Base-by-base conservation (phyloP, 1,140 invertebrate genomes). In the Acromyrmex heyeri region DNA sequence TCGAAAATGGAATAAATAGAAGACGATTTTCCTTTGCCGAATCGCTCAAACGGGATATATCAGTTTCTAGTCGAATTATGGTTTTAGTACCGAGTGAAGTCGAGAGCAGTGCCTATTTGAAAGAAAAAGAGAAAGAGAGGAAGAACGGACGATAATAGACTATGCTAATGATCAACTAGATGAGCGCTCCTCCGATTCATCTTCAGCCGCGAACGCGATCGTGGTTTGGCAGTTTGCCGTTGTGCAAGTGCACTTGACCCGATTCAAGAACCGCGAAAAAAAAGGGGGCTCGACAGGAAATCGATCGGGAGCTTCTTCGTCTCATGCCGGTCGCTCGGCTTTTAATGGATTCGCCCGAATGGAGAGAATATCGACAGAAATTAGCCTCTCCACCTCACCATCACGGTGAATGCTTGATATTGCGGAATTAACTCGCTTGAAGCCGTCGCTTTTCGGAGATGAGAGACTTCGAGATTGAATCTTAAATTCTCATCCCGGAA, bases 1-100 rank as follows among this genome's bases (percentile, higher is more conserved):
- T 69, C 57, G 76, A 76, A 86, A 79, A 83, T 70, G 48, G 86
- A 73, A 59, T 90, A 90, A 90, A 90, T 85, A 90, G 87, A 61
- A 65, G 64, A 70, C 78, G 70, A 65, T 61, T 53, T 77, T 12
- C 65, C 14, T 34, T 44, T 38, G 38, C 27, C 44, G 85, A 70
- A 38, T 75, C 72, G 50, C 16, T 65, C 86, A 70, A 82, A 81
- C 65, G 59, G 86, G 38, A 83, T 85, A 90, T 90, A 90, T 90
- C 90, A 72, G 70, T 88, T 87, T 77, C 62, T 65, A 14, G 61
- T 90, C 86, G 76, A 87, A 48, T 62, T n/a, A 76, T 61, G 50
- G 67, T 87, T 85, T 83, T 53, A 59, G 75, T 79, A 79, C 53
- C 27, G 64, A 86, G 24, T 65, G 50, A 61, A 57, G n/a, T 86